Conservation (phyloP, 2,888 invertebrate species). For the Apamea crenata region DNA sequence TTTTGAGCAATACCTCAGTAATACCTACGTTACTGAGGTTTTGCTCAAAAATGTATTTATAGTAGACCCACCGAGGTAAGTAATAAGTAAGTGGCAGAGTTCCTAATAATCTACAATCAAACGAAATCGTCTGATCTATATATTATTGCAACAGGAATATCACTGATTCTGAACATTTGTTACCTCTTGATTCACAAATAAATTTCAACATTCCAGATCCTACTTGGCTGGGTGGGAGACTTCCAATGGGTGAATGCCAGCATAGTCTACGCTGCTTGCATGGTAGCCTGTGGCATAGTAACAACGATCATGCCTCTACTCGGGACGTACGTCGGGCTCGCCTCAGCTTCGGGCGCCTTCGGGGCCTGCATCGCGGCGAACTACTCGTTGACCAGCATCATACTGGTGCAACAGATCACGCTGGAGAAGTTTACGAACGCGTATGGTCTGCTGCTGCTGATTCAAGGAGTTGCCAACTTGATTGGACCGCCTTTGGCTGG, state of each 20-base stretch:
- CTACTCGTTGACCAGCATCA: constrained; percentile 97
- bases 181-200: too few species aligned
- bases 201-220: constrained; percentile 90
- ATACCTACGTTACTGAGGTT: too few species aligned
- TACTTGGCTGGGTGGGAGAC: constrained; percentile 97
- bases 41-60: too few species aligned
- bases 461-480: constrained; percentile 97
- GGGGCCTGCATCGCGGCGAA: constrained; percentile 98
- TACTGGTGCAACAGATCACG: constrained; percentile 97
- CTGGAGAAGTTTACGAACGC: constrained; percentile 97
- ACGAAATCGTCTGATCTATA: too few species aligned
- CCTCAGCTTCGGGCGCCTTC: constrained; percentile 93
- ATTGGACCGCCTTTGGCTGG: constrained; percentile 97
- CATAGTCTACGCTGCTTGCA: constrained; percentile 95
- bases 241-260: constrained; percentile 94
- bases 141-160: too few species aligned
- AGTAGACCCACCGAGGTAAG: too few species aligned
- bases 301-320: constrained; percentile 92
- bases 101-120: too few species aligned
- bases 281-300: constrained; percentile 93
- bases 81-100: background rate
- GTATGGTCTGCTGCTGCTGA: constrained; percentile 96
- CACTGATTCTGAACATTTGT: too few species aligned
- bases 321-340: constrained; percentile 89
- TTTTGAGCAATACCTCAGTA: background rate